A percentile compares a stretch with the other conserved stretches of the same genome.
These are phyloP conservation scores for Burhinus oedicnemus DNA, from an alignment of 2,113 vertebrate species.

Conservation along the genomic window DNA sequence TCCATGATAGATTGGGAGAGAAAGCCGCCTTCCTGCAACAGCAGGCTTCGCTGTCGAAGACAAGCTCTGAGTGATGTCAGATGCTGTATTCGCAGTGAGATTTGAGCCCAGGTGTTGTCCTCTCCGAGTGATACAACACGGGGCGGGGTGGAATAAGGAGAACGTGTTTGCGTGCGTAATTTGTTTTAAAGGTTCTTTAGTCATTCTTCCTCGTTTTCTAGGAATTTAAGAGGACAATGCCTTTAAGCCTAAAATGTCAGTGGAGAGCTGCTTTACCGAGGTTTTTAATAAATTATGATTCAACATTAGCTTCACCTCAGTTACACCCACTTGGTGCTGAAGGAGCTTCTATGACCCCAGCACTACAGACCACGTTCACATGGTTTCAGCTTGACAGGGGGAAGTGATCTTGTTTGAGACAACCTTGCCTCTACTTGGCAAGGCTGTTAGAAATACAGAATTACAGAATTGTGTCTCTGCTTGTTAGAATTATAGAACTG, in stretches of 20 bases:
- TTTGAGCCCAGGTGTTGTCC: not conserved
- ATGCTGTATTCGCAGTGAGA: not conserved
- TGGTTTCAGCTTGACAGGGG: not conserved
- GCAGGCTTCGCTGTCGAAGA: not conserved
- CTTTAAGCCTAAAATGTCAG: not conserved
- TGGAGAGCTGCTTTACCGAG: not conserved
- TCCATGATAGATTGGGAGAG: not conserved
- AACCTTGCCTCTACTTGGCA: not conserved
- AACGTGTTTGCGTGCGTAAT: rapidly evolving
- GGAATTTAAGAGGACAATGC: not conserved
- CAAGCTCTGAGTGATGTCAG: not conserved
- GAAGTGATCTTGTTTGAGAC: not conserved
- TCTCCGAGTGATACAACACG: not conserved
- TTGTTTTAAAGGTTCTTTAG: not conserved
- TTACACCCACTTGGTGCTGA: not conserved
- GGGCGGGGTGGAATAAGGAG: not conserved
- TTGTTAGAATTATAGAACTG: not conserved
- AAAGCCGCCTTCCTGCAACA: not conserved
- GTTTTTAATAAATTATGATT: not conserved
- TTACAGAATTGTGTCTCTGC: not conserved
- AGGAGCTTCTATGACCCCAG: not conserved
- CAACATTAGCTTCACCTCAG: not conserved
- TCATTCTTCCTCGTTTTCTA: not conserved
- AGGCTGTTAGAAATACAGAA: not conserved
- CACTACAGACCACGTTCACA: rapidly evolving